Evolutionary conservation across 2,888 invertebrate species (phyloP), one percentile per base, ranked within the genome.

Genomic region (Archaeoteleia sp.): DNA sequence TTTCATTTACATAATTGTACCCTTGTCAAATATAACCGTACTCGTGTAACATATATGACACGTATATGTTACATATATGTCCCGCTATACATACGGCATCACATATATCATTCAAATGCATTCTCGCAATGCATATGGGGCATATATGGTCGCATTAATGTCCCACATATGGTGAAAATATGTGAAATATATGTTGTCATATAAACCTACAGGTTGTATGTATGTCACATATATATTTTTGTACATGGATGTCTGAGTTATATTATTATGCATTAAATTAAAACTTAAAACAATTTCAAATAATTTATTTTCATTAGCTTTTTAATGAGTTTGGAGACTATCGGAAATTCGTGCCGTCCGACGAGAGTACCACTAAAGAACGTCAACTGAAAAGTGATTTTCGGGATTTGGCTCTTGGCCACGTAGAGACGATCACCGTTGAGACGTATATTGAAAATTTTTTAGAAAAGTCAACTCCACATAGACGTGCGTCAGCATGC

Each of bases 401-500:
- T n/a, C 23, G 40, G 57, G 53, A 58, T 58, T 53, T 65, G 46
- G 57, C 65, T 40, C 27, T 7, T 8, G 10, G 57, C 45, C 45
- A 40, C 37, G 39, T 39, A 17, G 12, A 45, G 55, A 23, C 51
- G 25, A 63, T 57, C 23, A 29, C 13, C 27, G 49, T 43, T 25
- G 34, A 51, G 10, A 57, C 39, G 17, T 46, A 46, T 53, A 51
- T 45, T 53, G 45, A 53, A 65, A 53, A 54, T 53, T 40, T 45
- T 35, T 39, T 6, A 29, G 42, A 45, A 51, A 39, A 53, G 34
- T 61, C 37, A 60, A 60, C 20, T 51, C 8, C 32, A 1, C 29
- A 9, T 23, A 23, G 34, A 37, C 48, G 49, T 45, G 34, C 23
- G 35, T 42, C 42, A 23, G 30, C 30, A 23, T 30, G 12, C n/a